phyloP scores from a whole-genome alignment of 2,888 invertebrate genomes.

The Arenicola marina region DNA sequence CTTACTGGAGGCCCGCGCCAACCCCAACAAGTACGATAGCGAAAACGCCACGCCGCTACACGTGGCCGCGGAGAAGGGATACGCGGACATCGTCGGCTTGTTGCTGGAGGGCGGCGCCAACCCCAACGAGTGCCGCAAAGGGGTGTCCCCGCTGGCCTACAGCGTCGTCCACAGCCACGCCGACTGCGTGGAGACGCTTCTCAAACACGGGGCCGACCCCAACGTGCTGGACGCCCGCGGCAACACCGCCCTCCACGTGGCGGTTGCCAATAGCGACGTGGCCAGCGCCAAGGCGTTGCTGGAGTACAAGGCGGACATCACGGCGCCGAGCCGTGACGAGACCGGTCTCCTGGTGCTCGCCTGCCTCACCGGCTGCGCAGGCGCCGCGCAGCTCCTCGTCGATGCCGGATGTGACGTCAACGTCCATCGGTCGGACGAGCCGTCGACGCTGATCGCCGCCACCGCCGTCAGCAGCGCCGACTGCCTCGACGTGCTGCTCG shows the following conservation, averaged over 20 bases:
- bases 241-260: slow-evolving; percentile 21
- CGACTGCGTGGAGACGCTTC: slow-evolving; percentile 25
- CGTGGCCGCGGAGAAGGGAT: slow-evolving; percentile 29
- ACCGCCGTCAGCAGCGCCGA: slow-evolving; percentile 18
- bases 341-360: slow-evolving; percentile 23
- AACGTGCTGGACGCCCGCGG: slow-evolving; percentile 22
- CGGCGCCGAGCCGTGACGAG: slow-evolving; percentile 1
- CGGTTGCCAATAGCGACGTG: slow-evolving; percentile 25
- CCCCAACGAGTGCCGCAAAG: slow-evolving; percentile 11
- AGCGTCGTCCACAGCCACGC: slow-evolving; percentile 20
- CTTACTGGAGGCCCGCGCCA: slow-evolving; percentile 21
- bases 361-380: slow-evolving; percentile 11
- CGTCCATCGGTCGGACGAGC: slow-evolving; percentile 16
- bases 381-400: slow-evolving; percentile 16
- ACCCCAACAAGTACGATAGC: slow-evolving; percentile 22
- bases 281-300: slow-evolving; percentile 12
- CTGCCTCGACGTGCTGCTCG: slow-evolving; percentile 25
- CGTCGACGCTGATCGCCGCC: slow-evolving; percentile 25
- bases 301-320: slow-evolving; percentile 14
- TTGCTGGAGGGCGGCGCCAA: slow-evolving; percentile 28
- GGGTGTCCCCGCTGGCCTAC: slow-evolving; percentile 18
- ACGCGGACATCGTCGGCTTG: slow-evolving; percentile 19
- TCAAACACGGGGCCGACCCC: slow-evolving; percentile 26
- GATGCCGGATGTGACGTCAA: slow-evolving; percentile 22
- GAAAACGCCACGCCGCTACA: slow-evolving; percentile 27